Conservation (phyloP, 2,888 invertebrate species). For the Lasioglossum vierecki region DNA sequence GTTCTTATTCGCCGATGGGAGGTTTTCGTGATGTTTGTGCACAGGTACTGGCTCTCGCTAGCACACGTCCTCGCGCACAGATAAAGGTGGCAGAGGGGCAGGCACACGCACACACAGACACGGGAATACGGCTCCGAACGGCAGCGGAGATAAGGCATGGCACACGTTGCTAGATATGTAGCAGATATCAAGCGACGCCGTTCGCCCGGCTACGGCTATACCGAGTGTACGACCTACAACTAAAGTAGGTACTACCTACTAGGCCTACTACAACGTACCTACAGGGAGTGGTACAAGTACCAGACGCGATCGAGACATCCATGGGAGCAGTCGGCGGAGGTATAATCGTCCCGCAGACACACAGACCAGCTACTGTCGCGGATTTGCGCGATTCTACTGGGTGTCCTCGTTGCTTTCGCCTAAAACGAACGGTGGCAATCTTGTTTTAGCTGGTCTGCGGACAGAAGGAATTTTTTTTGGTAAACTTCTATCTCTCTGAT, state of each 20-base stretch:
- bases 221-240: slow-evolving; percentile 70
- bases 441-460: no score
- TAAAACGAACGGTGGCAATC: background rate
- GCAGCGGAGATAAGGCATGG: slow-evolving; percentile 81
- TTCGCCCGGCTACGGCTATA: slow-evolving; percentile 60
- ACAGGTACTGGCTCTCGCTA: background rate
- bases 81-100: slow-evolving; percentile 4
- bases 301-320: slow-evolving; percentile 71
- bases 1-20: background rate
- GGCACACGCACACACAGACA: slow-evolving; percentile 22
- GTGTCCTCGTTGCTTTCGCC: background rate
- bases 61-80: background rate
- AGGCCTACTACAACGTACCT: slow-evolving; percentile 64
- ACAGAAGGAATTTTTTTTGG: background rate
- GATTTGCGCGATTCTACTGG: background rate
- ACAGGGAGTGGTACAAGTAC: slow-evolving; percentile 65
- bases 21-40: background rate
- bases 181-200: slow-evolving; percentile 78
- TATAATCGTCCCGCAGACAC: slow-evolving; percentile 42
- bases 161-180: slow-evolving; percentile 83
- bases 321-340: slow-evolving; percentile 52
- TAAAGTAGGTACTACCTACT: slow-evolving; percentile 72
- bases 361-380: slow-evolving; percentile 38
- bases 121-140: slow-evolving; percentile 69
- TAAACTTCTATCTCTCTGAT: background rate